phyloP scores from a whole-genome alignment of 2,113 vertebrate species.

The Oenanthe oenanthe region DNA sequence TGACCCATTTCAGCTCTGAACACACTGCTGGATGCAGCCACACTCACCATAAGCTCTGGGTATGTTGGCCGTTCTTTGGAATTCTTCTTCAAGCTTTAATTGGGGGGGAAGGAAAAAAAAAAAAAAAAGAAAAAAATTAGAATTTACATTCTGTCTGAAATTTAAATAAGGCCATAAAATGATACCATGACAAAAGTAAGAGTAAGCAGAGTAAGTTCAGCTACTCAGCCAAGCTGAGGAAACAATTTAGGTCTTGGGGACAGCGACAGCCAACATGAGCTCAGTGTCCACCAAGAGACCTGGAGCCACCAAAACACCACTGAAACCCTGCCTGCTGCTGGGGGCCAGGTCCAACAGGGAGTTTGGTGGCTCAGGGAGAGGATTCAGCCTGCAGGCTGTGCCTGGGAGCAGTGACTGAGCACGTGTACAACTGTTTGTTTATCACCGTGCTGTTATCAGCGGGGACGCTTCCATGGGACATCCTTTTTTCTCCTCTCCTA shows the following conservation, averaged over 20 bases:
- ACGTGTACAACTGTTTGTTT: conserved; percentile 59
- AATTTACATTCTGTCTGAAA: background rate
- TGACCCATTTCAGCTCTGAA: background rate
- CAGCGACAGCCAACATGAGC: background rate
- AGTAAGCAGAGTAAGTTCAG: background rate
- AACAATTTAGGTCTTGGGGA: background rate
- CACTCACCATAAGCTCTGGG: conserved; percentile 95
- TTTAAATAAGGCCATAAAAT: background rate
- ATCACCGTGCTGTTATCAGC: conserved; percentile 20
- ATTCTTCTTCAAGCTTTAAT: conserved; percentile 95
- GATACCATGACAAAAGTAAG: background rate
- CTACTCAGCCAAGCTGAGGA: background rate
- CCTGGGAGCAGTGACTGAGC: background rate
- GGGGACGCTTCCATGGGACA: conserved; percentile 38
- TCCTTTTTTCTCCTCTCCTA: conserved; percentile 57
- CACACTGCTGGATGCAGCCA: background rate
- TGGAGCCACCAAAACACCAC: background rate
- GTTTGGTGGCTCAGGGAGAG: background rate
- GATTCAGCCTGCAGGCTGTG: background rate
- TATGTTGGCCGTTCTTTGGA: conserved; percentile 97
- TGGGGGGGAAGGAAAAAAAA: background rate
- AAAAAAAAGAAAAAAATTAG: background rate
- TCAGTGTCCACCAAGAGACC: background rate
- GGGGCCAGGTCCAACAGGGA: background rate
- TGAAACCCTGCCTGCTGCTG: background rate